phyloP scores from a whole-genome alignment of 2,113 vertebrate genomes.

The Microtus oregoni region DNA sequence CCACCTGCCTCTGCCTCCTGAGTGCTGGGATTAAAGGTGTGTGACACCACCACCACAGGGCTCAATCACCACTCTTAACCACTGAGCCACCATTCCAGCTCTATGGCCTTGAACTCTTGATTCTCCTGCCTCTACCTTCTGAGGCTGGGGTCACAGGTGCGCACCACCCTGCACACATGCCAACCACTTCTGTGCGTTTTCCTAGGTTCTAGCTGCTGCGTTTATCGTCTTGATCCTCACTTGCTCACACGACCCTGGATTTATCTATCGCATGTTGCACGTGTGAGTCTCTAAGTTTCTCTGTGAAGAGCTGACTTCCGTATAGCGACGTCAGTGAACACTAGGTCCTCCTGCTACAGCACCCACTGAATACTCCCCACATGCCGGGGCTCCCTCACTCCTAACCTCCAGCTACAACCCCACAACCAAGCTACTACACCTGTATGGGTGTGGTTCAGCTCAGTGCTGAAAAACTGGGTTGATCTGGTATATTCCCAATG shows the following conservation, averaged over 20 bases:
- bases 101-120: background rate
- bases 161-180: background rate
- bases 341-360: background rate
- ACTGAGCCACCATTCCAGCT: background rate
- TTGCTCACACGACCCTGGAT: background rate
- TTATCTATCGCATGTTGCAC: no score
- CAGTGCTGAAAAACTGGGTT: background rate
- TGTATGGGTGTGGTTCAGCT: background rate
- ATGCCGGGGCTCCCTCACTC: background rate
- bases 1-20: no score
- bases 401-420: background rate
- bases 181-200: background rate
- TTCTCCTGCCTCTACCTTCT: no score
- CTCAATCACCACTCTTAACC: no score
- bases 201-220: background rate
- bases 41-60: no score
- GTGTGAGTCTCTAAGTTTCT: background rate
- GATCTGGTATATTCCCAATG: background rate
- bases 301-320: background rate
- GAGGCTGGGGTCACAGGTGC: background rate
- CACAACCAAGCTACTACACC: background rate
- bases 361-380: fast-evolving
- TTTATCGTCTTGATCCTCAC: background rate
- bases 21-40: no score
- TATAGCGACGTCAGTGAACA: background rate